Evolutionary conservation across 2,797 vertebrate species (phyloP).

Genomic region (Leptatherina wallacei): DNA sequence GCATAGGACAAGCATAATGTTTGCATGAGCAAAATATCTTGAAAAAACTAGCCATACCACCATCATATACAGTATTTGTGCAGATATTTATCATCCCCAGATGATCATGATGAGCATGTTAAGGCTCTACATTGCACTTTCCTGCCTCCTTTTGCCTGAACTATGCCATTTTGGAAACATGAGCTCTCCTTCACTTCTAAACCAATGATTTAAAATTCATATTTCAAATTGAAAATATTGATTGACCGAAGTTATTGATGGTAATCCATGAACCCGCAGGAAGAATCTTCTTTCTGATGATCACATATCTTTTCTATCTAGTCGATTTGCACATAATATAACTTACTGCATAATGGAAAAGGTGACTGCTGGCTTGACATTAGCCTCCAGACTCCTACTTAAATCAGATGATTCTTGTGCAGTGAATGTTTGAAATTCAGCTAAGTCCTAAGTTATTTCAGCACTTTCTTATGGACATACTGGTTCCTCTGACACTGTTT

Average conservation of each 20-base stretch:
- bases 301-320: too few relatives aligned
- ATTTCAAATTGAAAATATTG: not conserved
- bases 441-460: too few relatives aligned
- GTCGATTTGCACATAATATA: not conserved
- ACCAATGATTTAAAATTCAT: not conserved
- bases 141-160: not conserved
- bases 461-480: not conserved
- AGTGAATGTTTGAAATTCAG: not conserved
- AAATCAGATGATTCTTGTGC: not conserved
- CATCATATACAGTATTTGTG: not conserved
- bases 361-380: not conserved
- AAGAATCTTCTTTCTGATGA: too few relatives aligned
- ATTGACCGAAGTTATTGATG: not conserved
- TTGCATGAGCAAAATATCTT: too few relatives aligned
- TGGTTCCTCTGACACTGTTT: conserved; percentile 6
- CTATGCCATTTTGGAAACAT: too few relatives aligned
- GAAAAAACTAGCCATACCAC: not conserved
- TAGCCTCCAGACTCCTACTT: not conserved
- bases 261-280: too few relatives aligned
- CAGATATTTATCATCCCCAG: not conserved
- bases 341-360: not conserved
- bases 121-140: not conserved
- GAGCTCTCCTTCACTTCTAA: not conserved
- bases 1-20: not conserved
- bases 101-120: not conserved